Percentiles rank a stretch among this genome's conserved stretches.
Conservation (phyloP, 2,113 vertebrate species). For the Charadrius vociferus region DNA sequence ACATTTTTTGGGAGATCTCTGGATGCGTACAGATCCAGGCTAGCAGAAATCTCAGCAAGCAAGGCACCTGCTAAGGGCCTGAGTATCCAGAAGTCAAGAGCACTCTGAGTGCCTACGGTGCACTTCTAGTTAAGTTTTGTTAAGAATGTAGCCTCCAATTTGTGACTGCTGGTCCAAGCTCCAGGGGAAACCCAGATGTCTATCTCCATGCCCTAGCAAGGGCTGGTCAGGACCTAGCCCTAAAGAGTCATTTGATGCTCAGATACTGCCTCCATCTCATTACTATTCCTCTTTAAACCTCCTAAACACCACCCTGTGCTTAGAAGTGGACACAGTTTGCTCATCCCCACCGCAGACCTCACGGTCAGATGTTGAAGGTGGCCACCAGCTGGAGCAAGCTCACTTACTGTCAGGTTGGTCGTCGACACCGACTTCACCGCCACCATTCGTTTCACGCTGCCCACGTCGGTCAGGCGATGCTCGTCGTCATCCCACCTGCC, state of each 20-base stretch:
- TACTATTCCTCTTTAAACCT: neutral
- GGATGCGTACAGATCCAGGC: neutral
- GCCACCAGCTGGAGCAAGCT: neutral
- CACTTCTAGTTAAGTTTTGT: neutral
- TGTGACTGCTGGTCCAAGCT: neutral
- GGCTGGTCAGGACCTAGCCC: neutral
- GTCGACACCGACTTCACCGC: slow-evolving; percentile 24
- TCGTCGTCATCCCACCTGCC: slow-evolving; percentile 94
- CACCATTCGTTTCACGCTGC: slow-evolving; percentile 85
- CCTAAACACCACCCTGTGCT: neutral
- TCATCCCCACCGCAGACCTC: neutral
- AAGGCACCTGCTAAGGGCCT: neutral
- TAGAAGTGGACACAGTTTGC: rapidly evolving
- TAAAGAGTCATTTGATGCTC: neutral
- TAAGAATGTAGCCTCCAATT: neutral
- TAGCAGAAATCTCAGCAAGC: neutral
- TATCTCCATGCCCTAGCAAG: neutral
- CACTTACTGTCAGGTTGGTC: slow-evolving; percentile 49
- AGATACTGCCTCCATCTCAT: neutral
- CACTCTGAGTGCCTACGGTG: neutral
- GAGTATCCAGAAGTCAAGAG: neutral
- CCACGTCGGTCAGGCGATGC: slow-evolving; percentile 91
- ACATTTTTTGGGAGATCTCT: neutral
- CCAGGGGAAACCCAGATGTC: neutral
- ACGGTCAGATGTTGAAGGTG: rapidly evolving